Evolutionary conservation across 2,797 vertebrate genomes (phyloP).

Genomic region (Pagetopsis macropterus): DNA sequence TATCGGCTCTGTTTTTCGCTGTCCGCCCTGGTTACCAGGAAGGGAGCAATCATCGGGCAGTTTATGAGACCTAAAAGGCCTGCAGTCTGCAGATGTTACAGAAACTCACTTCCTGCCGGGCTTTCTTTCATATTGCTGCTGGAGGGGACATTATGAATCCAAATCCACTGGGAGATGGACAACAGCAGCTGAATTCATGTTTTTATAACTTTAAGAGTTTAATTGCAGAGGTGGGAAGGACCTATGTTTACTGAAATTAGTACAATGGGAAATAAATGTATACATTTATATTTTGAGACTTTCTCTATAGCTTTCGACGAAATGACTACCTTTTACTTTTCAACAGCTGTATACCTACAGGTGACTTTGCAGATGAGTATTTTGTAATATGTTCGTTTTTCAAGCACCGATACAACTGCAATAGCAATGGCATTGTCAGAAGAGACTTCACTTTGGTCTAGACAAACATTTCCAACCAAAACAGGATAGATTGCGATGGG

Average conservation of each 20-base stretch:
- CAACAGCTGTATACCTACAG: neutral
- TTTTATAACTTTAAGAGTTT: neutral
- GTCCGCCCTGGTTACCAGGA: slow-evolving; percentile 73
- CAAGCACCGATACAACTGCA: neutral
- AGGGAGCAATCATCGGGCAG: slow-evolving; percentile 73
- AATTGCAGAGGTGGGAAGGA: neutral
- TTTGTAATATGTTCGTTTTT: neutral
- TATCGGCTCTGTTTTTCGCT: slow-evolving; percentile 44
- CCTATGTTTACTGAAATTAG: neutral
- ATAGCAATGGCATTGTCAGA: neutral
- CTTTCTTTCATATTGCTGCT: neutral
- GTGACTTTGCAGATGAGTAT: neutral
- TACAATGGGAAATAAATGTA: neutral
- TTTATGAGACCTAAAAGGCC: slow-evolving; percentile 60
- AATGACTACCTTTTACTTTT: neutral
- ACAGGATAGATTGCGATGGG: neutral
- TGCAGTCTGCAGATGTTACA: slow-evolving; percentile 46
- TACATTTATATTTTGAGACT: neutral
- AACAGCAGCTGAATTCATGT: neutral
- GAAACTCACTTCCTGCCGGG: slow-evolving; percentile 58
- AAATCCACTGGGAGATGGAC: neutral
- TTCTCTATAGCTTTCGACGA: neutral
- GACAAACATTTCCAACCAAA: neutral
- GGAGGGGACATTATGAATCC: slow-evolving; percentile 18
- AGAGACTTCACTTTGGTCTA: neutral